Evolutionary conservation across 2,113 vertebrate species (phyloP), one percentile per base, ranked within the genome.

Genomic region (Xyrauchen texanus): DNA sequence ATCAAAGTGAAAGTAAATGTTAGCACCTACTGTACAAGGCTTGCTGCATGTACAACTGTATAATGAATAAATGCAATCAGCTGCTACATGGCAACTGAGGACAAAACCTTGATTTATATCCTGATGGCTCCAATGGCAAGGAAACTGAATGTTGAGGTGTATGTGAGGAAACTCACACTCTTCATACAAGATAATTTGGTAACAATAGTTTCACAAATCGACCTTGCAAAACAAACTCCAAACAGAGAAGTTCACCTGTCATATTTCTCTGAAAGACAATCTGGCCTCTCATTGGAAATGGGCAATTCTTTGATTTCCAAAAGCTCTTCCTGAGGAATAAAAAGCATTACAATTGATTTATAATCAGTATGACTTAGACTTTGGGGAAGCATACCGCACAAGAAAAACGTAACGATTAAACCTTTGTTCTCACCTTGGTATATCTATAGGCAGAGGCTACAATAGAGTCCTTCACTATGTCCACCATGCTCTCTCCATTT

Each of bases 261-360:
- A 77, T 98, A 98, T 93, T 97, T 99, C 81, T 96, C 95, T 60
- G 93, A 96, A 66, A 99, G 95, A 91, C 96, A 98, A 2, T 96
- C 94, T 58, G 97, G 98, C 81, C 98, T 95, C 88, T 95, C 95
- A 85, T 96, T 98, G 58, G 97, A 98, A 86, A 95, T 87, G 3
- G 98, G 96, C 53, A 94, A 88, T 85, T 96, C 94, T 86, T 98
- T 98, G 86, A 99, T 98, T 91, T 96, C 94, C 90, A 99, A 91
- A 81, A 99, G 94, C 68, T 98, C 93, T 85, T 98, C 97, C 98
- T 98, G 87, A 53, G 82, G 82, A 79, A 34, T 8, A 66, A 6
- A 64, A 12, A 71, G 12, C 3, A 58, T 10, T 5, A 53, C 13
- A 65, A 34, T 10, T n/a, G 8, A 6, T 7, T 7, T 7, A 6